Evolutionary conservation across 2,113 vertebrate species (phyloP), one percentile per base, ranked within the genome.

Genomic region (Rhinolophus ferrumequinum): DNA sequence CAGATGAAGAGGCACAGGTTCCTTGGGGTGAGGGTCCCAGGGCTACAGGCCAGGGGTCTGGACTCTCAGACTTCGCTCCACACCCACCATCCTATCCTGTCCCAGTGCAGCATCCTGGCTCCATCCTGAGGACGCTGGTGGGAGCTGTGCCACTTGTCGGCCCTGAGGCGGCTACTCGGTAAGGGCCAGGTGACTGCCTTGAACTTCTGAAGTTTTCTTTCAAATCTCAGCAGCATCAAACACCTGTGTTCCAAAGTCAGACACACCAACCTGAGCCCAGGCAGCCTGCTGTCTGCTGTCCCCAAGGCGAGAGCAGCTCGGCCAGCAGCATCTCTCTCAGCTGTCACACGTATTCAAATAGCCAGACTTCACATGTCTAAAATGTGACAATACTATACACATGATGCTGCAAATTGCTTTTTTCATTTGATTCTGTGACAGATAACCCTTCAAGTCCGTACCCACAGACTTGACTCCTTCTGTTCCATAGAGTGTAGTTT

Each of bases 401-500:
- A 0, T 38, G 6, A 38, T n/a, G 5, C 12, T 24, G 56, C 80
- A 33, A 9, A 33, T 62, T 24, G 80, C 80, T 41, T 52, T 75
- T 19, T 1, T 3, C 3, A 52, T 66, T 54, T 54, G 2, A 10
- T 41, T 38, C n/a, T n/a, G 54, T 30, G 77, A 19, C 3, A 28
- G 30, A 5, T 16, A 30, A 6, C 5, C 64, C 21, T 58, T 64
- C 3, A 8, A 35, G 76, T 76, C 13, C 0, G 1, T 4, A 13
- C 77, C 28, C 6, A 1, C n/a, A 28, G 70, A 14, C 11, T 33
- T 0, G 38, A 11, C 47, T 44, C 19, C 70, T 70, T 69, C 24
- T n/a, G 24, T 35, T 38, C 18, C 3, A 0, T 4, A 3, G 13
- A 5, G 14, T 9, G 1, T 1, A 0, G 6, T 9, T 73, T 47